Percentiles rank a stretch among this genome's conserved stretches.
These are phyloP conservation scores for Mellivora capensis DNA, from an alignment of 2,113 vertebrate species.

Conservation along the genomic window DNA sequence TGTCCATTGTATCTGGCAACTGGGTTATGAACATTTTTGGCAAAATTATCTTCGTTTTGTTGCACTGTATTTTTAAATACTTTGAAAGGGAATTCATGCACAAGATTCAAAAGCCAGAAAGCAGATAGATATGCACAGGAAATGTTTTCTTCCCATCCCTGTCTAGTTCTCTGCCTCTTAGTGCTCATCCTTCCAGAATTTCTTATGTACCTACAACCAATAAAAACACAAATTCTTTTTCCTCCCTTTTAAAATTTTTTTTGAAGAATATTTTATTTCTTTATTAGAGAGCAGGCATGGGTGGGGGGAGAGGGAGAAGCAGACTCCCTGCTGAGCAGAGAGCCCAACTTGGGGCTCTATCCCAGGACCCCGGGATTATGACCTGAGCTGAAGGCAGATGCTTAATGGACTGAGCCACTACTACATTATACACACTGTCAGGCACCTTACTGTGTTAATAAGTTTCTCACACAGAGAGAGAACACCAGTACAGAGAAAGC, in stretches of 20 bases:
- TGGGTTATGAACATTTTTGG: neutral
- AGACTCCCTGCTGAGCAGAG: no score
- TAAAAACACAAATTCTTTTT: neutral
- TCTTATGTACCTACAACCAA: neutral
- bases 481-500: neutral
- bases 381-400: no score
- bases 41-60: neutral
- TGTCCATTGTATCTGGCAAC: neutral
- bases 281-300: no score
- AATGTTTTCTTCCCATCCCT: neutral
- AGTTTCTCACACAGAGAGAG: neutral
- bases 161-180: neutral
- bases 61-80: neutral
- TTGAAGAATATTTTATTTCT: no score
- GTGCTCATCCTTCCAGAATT: neutral
- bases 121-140: neutral
- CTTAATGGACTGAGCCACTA: no score
- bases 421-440: neutral
- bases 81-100: neutral
- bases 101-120: constrained; percentile 2
- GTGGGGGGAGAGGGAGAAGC: no score
- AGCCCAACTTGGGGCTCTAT: no score
- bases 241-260: neutral
- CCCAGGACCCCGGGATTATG: no score
- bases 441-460: neutral